Conservation (phyloP, 2,113 vertebrate genomes). For the Orcinus orca region DNA sequence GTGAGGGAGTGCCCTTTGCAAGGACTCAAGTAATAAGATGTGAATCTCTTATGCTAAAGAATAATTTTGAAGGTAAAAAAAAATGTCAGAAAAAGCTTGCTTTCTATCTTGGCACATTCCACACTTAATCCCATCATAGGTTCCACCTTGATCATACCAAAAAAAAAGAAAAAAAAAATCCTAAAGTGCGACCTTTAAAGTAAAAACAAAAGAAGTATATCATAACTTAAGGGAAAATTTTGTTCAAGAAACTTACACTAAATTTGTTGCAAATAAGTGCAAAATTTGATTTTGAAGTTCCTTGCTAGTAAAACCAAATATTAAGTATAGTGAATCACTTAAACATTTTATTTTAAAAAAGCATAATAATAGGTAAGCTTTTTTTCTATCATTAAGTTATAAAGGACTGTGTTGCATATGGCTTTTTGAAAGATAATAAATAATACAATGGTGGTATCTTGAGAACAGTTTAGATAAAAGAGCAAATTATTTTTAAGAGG, state of each 20-base stretch:
- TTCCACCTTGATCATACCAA: neutral
- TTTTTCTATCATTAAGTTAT: neutral
- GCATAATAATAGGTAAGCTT: neutral
- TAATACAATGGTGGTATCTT: neutral
- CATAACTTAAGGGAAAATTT: neutral
- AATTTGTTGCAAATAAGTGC: neutral
- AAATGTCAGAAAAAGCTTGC: neutral
- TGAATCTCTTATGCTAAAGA: neutral
- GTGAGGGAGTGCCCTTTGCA: neutral
- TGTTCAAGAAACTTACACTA: neutral
- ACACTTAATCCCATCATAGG: neutral
- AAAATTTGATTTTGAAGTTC: neutral
- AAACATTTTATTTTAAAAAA: neutral
- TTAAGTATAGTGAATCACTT: neutral
- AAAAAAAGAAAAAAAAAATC: neutral
- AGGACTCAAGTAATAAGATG: neutral
- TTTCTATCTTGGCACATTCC: neutral
- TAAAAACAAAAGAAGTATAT: neutral
- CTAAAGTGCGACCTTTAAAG: neutral
- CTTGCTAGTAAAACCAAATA: neutral
- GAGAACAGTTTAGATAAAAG: neutral
- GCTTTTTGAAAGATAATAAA: neutral
- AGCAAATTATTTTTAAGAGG: neutral
- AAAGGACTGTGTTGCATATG: neutral
- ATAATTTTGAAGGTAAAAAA: neutral